Evolutionary conservation across 2,888 invertebrate species (phyloP), one percentile per base, ranked within the genome.

Genomic region (Eristalis pertinax): DNA sequence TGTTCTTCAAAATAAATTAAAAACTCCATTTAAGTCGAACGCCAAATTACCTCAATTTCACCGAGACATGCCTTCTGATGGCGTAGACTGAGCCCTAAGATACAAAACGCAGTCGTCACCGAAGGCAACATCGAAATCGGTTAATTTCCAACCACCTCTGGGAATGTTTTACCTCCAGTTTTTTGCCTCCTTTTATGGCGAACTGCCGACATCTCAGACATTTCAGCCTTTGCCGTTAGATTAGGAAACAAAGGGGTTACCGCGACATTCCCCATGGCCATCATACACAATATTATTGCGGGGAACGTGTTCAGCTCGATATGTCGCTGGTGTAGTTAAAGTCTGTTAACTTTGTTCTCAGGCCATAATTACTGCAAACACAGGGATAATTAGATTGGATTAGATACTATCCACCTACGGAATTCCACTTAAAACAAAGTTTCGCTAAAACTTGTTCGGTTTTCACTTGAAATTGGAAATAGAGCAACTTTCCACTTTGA

Each of bases 321-420:
- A 67, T 67, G 67, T 67, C 24, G 67, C 43, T 67, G 67, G 67
- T 67, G 67, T 67, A 50, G 26, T 67, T 67, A 67, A 67, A 67
- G 67, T 67, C 67, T 50, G 67, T 43, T 43, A 67, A 67, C 67
- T 67, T 67, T 43, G 67, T 50, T 29, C 67, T 43, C 43, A 43
- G 29, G 29, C 26, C 26, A 10, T 67, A 67, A 67, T 67, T 67
- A 67, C 67, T 67, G n/a, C n/a, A 67, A 67, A 67, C 50, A 67
- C 26, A 67, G 50, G 50, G 43, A 67, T 50, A 50, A 67, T 67
- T 67, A 67, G 43, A 67, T 67, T 67, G 41, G 43, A 67, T 67
- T 29, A 67, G 67, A n/a, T 67, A 29, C 67, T 1, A 67, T 50
- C 50, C 67, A 60, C 26, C 43, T 15, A 50, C 29, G 67, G 29